phyloP scores from a whole-genome alignment of 2,888 invertebrate genomes.

The Diloba caeruleocephala region DNA sequence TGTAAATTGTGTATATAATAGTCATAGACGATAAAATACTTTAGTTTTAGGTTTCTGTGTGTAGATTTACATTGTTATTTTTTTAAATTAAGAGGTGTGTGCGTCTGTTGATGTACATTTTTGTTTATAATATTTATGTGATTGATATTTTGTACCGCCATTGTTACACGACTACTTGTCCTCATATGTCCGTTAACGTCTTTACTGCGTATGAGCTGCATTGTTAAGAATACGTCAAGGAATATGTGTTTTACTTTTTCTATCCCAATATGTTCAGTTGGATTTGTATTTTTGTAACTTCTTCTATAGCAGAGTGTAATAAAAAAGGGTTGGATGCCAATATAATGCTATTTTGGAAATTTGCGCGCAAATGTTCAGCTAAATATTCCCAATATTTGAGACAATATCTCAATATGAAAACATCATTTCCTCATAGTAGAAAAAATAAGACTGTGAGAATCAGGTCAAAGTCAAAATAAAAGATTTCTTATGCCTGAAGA shows the following conservation, averaged over 20 bases:
- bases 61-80: slow-evolving; percentile 74
- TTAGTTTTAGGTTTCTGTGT: slow-evolving; percentile 74
- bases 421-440: not conserved
- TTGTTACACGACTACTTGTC: slow-evolving; percentile 21
- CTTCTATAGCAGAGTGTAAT: not conserved
- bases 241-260: not conserved
- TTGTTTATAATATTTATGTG: slow-evolving; percentile 66
- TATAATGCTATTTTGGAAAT: not conserved
- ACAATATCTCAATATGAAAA: too few relatives aligned
- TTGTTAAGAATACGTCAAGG: not conserved
- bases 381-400: not conserved
- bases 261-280: not conserved
- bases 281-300: not conserved
- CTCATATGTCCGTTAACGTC: not conserved
- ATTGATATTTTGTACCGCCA: slow-evolving; percentile 58
- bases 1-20: slow-evolving; percentile 87
- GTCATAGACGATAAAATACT: slow-evolving; percentile 72
- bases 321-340: not conserved
- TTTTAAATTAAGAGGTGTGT: slow-evolving; percentile 62
- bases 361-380: slow-evolving; percentile 5
- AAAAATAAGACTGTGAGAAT: too few relatives aligned
- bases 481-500: too few relatives aligned
- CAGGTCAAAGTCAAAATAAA: too few relatives aligned
- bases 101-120: slow-evolving; percentile 65
- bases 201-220: not conserved